Percentiles rank a stretch among this genome's conserved stretches.
Evolutionary conservation across 2,888 invertebrate genomes (phyloP).

Genomic region (Nomada hirtipes): DNA sequence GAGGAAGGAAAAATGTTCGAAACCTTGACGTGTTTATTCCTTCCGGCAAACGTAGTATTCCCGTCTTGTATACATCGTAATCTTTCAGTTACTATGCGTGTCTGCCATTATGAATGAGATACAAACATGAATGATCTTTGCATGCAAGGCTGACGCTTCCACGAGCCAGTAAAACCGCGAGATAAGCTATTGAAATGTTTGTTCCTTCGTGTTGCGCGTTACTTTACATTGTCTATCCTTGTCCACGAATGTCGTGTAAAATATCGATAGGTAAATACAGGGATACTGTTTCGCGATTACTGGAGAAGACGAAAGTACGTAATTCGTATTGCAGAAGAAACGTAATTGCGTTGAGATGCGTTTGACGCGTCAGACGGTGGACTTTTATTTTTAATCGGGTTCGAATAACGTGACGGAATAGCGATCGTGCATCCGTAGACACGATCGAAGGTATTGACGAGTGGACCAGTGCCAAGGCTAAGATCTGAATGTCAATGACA

Average conservation of each 20-base stretch:
- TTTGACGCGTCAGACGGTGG: not conserved
- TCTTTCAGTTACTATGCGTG: conserved; percentile 48
- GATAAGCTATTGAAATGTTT: conserved; percentile 9
- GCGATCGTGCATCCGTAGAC: conserved; percentile 16
- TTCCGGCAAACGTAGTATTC: conserved; percentile 55
- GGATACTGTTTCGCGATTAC: too few relatives aligned
- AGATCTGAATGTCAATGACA: conserved; percentile 66
- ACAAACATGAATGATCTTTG: conserved; percentile 42
- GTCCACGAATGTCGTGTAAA: not conserved
- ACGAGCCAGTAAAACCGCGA: conserved; percentile 22
- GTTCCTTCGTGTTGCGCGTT: not conserved
- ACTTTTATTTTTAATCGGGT: conserved; percentile 48
- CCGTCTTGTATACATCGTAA: conserved; percentile 54
- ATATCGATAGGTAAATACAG: not conserved
- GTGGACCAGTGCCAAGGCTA: conserved; percentile 64
- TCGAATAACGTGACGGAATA: conserved; percentile 26
- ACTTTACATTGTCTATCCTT: not conserved
- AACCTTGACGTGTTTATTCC: conserved; percentile 55
- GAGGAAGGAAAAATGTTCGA: conserved; percentile 32
- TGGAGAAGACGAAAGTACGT: not conserved
- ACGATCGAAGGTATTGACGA: conserved; percentile 37
- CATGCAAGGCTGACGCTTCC: conserved; percentile 11
- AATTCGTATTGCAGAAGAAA: not conserved
- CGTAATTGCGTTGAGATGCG: not conserved
- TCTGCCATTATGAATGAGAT: conserved; percentile 50